A percentile compares a stretch with the other conserved stretches of the same genome.
phyloP scores from a whole-genome alignment of 2,797 vertebrate genomes.

The Sphenodon punctatus region DNA sequence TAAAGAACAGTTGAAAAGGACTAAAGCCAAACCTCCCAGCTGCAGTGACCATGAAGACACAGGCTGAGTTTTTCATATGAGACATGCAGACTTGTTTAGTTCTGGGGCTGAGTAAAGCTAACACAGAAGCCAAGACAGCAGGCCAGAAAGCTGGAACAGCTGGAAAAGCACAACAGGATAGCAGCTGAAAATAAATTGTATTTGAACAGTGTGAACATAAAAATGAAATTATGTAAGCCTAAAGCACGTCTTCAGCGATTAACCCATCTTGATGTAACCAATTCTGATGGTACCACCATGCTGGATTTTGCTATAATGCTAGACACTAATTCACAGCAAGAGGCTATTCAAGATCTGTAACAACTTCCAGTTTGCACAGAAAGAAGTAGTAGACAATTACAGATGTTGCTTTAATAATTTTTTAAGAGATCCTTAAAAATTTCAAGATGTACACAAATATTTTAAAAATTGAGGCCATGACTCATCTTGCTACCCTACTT shows the following conservation, averaged over 20 bases:
- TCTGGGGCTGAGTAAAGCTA: background rate
- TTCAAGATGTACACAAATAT: background rate
- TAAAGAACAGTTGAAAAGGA: background rate
- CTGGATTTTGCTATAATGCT: background rate
- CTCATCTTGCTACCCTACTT: background rate
- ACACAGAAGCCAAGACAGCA: background rate
- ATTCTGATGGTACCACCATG: background rate
- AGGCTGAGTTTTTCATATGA: slow-evolving; percentile 13
- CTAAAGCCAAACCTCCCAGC: slow-evolving; percentile 30
- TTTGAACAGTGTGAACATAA: slow-evolving; percentile 9
- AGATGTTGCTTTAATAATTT: background rate
- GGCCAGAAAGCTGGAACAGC: slow-evolving; percentile 17
- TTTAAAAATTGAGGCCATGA: background rate
- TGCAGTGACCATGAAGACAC: background rate
- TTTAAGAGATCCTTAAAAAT: background rate
- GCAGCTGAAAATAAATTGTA: slow-evolving; percentile 28
- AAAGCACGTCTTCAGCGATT: background rate
- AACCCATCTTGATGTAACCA: slow-evolving; percentile 2
- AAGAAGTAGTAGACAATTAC: background rate
- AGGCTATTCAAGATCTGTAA: background rate
- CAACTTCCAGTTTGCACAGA: rapidly evolving
- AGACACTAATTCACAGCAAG: background rate
- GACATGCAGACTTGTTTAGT: background rate
- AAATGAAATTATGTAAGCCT: slow-evolving; percentile 2
- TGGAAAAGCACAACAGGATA: slow-evolving; percentile 30